Evolutionary conservation across 2,888 invertebrate genomes (phyloP).

Genomic region (Trachelus stipa): DNA sequence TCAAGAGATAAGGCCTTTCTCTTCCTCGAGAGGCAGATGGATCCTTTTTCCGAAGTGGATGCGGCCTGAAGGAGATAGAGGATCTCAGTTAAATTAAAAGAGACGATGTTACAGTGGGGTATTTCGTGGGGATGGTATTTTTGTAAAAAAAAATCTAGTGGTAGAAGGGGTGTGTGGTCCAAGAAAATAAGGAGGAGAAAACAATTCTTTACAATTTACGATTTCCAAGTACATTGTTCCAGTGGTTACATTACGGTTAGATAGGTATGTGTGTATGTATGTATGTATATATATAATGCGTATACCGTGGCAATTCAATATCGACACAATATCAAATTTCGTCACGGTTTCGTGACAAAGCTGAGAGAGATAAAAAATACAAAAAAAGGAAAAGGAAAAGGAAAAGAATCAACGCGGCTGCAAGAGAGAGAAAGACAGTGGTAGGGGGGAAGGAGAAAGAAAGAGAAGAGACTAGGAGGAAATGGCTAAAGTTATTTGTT

Average conservation of each 20-base stretch:
- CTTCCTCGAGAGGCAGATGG: neutral
- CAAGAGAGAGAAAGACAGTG: neutral
- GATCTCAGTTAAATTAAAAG: neutral
- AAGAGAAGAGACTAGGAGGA: slow-evolving; percentile 2
- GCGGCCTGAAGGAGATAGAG: neutral
- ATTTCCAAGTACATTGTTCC: neutral
- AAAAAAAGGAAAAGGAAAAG: slow-evolving; percentile 15
- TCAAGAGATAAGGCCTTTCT: neutral
- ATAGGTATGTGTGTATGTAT: neutral
- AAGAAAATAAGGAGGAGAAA: neutral
- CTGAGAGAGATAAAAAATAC: neutral
- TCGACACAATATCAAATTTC: neutral
- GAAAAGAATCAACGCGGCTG: slow-evolving; percentile 17
- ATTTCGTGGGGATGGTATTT: neutral
- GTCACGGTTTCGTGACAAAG: neutral
- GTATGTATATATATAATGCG: slow-evolving; percentile 12
- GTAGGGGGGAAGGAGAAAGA: neutral
- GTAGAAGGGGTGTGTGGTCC: neutral
- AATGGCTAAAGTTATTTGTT: neutral
- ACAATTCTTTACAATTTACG: neutral
- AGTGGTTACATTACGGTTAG: neutral
- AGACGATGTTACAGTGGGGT: neutral
- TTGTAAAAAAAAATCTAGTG: neutral
- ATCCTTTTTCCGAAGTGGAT: neutral
- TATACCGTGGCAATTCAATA: slow-evolving; percentile 11